These are phyloP conservation scores for Caenorhabditis sp. DNA, from an alignment of 2,888 invertebrate genomes.

Conservation along the genomic window DNA sequence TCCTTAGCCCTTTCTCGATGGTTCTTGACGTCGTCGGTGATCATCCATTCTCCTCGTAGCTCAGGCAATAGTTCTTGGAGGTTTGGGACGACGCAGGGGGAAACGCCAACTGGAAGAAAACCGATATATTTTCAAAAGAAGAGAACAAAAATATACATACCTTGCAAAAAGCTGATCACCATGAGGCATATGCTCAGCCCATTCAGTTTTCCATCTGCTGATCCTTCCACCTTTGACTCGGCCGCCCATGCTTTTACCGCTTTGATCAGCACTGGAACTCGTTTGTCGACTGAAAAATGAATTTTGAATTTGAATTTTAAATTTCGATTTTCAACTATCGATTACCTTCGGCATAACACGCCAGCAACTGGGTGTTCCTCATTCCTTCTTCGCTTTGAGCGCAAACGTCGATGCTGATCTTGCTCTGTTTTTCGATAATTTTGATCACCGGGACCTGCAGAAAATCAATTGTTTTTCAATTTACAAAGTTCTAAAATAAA, in stretches of 20 bases:
- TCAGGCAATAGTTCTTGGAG: background rate
- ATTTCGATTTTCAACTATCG: background rate
- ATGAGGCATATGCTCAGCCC: background rate
- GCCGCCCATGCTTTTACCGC: background rate
- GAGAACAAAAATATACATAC: no score
- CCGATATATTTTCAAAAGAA: no score
- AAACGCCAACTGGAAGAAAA: background rate
- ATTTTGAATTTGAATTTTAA: background rate
- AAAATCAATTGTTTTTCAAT: no score
- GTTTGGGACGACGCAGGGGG: background rate
- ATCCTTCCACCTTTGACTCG: background rate
- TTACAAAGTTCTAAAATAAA: no score
- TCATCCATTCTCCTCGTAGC: background rate
- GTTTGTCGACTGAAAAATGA: background rate
- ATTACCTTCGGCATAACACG: background rate
- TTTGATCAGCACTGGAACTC: background rate
- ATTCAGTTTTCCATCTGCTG: background rate
- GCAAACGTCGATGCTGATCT: background rate
- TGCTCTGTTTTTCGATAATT: no score
- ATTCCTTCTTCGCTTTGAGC: background rate
- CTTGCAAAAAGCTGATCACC: background rate
- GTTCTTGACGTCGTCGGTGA: background rate
- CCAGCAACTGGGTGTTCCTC: background rate
- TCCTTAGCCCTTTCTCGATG: background rate
- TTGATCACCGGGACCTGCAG: background rate